Conservation (phyloP, 1,140 invertebrate species). For the Trichonephila clavata region DNA sequence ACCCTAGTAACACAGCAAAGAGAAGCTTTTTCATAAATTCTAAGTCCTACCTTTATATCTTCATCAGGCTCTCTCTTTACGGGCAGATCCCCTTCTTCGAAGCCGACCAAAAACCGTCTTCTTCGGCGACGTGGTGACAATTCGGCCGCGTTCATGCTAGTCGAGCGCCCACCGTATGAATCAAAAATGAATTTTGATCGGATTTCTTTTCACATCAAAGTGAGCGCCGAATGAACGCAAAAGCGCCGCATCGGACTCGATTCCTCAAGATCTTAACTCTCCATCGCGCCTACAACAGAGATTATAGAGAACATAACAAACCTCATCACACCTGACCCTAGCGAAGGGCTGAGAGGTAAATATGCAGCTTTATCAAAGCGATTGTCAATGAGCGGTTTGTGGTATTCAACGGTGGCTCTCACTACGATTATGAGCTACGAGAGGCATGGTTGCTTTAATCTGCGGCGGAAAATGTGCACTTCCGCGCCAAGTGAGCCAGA, state of each 20-base stretch:
- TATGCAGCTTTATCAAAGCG: background rate
- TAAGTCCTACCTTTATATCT: conserved; percentile 67
- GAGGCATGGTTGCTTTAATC: conserved; percentile 38
- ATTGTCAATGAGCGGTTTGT: conserved; percentile 59
- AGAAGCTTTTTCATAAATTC: background rate
- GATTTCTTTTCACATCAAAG: background rate
- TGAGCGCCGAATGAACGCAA: background rate
- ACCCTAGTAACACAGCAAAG: background rate
- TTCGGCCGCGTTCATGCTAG: conserved; percentile 66
- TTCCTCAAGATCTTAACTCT: background rate
- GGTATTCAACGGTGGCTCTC: conserved; percentile 14
- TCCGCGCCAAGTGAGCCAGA: conserved; percentile 58
- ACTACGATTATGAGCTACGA: conserved; percentile 41
- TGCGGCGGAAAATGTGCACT: background rate
- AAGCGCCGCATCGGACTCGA: background rate
- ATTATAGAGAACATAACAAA: background rate
- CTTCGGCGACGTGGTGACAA: conserved; percentile 70
- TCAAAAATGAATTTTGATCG: background rate
- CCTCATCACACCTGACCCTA: conserved; percentile 35
- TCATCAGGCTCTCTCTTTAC: conserved; percentile 74
- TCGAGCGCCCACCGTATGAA: too few relatives aligned
- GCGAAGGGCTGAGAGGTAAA: conserved; percentile 4
- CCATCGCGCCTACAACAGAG: background rate
- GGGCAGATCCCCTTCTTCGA: conserved; percentile 61
- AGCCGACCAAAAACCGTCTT: conserved; percentile 70